phyloP scores from a whole-genome alignment of 2,113 vertebrate species.

The Lophura nycthemera region DNA sequence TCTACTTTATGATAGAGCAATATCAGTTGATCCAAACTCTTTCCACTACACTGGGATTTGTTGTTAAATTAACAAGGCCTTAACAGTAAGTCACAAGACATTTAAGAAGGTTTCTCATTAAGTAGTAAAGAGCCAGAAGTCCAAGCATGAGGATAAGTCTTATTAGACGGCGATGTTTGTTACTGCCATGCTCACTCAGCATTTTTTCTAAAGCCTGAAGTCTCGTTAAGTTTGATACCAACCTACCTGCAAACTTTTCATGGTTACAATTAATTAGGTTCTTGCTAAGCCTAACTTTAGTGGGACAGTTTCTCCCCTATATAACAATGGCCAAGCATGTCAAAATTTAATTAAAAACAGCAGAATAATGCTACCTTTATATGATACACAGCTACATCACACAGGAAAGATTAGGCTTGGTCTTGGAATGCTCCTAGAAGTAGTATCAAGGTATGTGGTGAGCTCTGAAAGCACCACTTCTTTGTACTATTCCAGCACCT shows the following conservation, averaged over 20 bases:
- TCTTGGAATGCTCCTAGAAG: neutral
- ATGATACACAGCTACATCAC: conserved; percentile 1
- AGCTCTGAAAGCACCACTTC: neutral
- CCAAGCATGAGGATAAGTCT: neutral
- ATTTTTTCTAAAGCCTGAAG: neutral
- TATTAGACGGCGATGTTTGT: neutral
- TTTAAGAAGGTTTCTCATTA: conserved; percentile 23
- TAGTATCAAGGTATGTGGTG: neutral
- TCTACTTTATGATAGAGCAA: neutral
- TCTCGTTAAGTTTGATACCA: neutral
- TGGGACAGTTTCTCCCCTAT: neutral
- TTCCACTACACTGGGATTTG: conserved; percentile 42
- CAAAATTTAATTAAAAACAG: neutral
- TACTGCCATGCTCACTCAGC: neutral
- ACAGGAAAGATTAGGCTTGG: conserved; percentile 11
- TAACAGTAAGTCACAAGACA: conserved; percentile 11
- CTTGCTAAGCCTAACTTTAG: neutral
- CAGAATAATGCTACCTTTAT: conserved; percentile 2
- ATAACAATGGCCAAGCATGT: neutral
- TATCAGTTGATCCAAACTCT: conserved; percentile 19
- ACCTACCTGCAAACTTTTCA: neutral
- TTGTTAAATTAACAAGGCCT: conserved; percentile 39
- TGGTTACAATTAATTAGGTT: neutral
- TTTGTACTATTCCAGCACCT: neutral
- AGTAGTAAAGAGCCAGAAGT: neutral